Base-by-base conservation (phyloP, 2,888 invertebrate genomes). In the Stenotaenia linearis region DNA sequence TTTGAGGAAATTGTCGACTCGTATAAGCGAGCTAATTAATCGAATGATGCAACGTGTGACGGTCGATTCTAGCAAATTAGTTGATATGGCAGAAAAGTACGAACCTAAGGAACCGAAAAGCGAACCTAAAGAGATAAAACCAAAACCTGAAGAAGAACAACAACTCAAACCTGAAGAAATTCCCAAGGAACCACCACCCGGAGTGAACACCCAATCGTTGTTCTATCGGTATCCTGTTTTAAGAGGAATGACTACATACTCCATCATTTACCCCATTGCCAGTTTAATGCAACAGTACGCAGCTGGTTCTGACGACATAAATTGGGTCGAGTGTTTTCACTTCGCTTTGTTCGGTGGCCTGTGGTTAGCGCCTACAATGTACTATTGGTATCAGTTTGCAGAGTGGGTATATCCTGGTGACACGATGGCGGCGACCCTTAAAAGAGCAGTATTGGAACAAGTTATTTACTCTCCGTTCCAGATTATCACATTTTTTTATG, bases 361-460 rank as follows among this genome's bases (percentile, higher is more conserved):
- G 23, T 74, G 75, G 75, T n/a, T 74, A 23, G 75, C 75, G n/a
- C 75, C 75, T 4, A 74, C 75, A 15, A 28, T 74, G 28, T 74
- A 74, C 10, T 30, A 28, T n/a, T 74, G 75, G 75, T 30, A 30
- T 5, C 1, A 6, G 75, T 28, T 74, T n/a, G 75, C 75, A 3
- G 75, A 32, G 0, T 30, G 32, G 32, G 32, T 74, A 1, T 74
- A 30, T n/a, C 75, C 75, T n/a, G 28, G 30, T 0, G 32, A 74
- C 0, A 32, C 2, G 6, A 74, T 74, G 30, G n/a, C 28, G 23
- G 28, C 32, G n/a, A 32, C 75, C 3, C n/a, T 74, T 3, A 74
- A 28, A 15, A 74, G 32, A 74, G 75, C 75, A 74, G 4, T 28
- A n/a, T 74, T 74, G 75, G 75, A 74, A 10, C 75, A 74, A 74